These are phyloP conservation scores for Calypte anna DNA, from an alignment of 2,113 vertebrate species.

Conservation along the genomic window DNA sequence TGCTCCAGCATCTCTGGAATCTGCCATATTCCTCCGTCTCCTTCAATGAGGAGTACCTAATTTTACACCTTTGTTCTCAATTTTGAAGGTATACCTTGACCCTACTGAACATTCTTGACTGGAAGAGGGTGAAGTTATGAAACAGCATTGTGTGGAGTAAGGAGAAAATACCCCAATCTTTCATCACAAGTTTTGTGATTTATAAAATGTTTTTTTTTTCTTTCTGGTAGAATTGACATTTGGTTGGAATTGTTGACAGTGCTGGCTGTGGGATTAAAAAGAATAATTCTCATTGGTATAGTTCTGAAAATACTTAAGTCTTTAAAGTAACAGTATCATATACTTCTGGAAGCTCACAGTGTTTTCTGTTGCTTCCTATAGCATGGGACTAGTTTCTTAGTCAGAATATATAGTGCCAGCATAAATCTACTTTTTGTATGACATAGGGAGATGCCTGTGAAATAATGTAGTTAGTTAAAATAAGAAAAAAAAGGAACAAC, in stretches of 20 bases:
- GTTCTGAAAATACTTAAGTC: not conserved
- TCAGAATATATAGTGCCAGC: not conserved
- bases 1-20: not conserved
- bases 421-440: not conserved
- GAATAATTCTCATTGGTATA: not conserved
- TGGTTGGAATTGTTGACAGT: not conserved
- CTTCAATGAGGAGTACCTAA: not conserved
- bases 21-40: not conserved
- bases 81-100: not conserved
- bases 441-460: not conserved
- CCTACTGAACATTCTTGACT: not conserved
- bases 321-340: rapidly evolving
- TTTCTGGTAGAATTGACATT: not conserved
- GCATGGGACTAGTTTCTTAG: not conserved
- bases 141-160: not conserved
- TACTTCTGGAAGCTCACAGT: not conserved
- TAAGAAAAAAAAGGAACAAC: not conserved
- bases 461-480: not conserved
- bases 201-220: not conserved
- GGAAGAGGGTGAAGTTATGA: not conserved
- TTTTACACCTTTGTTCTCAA: rapidly evolving
- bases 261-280: not conserved
- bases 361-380: not conserved
- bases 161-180: rapidly evolving
- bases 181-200: not conserved